These are phyloP conservation scores for Tauraco hartlaubi DNA, from an alignment of 2,797 vertebrate genomes.

Conservation along the genomic window DNA sequence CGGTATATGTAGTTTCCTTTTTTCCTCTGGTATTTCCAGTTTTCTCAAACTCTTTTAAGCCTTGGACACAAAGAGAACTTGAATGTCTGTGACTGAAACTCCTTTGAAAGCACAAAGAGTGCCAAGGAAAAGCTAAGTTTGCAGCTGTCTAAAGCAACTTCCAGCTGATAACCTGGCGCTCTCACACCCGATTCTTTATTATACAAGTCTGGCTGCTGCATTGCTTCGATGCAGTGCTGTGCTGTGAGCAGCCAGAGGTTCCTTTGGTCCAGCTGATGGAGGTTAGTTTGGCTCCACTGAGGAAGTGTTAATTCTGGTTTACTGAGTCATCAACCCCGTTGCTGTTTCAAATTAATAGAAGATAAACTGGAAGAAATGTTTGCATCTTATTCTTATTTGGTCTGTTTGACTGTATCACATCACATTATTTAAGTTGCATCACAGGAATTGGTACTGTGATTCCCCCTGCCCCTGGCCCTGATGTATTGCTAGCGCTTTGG, in stretches of 20 bases:
- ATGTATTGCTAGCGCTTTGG: background rate
- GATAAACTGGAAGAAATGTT: background rate
- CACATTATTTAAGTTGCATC: background rate
- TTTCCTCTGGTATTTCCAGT: background rate
- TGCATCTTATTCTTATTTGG: background rate
- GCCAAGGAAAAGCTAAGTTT: background rate
- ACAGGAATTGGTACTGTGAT: background rate
- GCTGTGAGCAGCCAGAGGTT: background rate
- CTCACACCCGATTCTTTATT: background rate
- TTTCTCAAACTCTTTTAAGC: background rate
- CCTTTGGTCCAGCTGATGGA: background rate
- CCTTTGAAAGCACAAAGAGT: background rate
- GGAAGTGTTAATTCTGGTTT: conserved; percentile 3
- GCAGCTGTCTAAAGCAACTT: background rate
- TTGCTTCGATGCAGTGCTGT: background rate
- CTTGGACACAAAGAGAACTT: background rate
- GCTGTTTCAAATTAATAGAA: background rate
- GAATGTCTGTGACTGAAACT: background rate
- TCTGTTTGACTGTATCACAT: background rate
- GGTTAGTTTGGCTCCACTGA: background rate
- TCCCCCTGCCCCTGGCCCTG: too few species aligned
- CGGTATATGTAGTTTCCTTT: background rate
- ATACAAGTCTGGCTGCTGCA: background rate
- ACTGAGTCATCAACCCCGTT: background rate
- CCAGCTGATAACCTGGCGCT: background rate